A percentile compares a stretch with the other conserved stretches of the same genome.
Evolutionary conservation across 2,888 invertebrate species (phyloP).

Genomic region (Congeria kusceri): DNA sequence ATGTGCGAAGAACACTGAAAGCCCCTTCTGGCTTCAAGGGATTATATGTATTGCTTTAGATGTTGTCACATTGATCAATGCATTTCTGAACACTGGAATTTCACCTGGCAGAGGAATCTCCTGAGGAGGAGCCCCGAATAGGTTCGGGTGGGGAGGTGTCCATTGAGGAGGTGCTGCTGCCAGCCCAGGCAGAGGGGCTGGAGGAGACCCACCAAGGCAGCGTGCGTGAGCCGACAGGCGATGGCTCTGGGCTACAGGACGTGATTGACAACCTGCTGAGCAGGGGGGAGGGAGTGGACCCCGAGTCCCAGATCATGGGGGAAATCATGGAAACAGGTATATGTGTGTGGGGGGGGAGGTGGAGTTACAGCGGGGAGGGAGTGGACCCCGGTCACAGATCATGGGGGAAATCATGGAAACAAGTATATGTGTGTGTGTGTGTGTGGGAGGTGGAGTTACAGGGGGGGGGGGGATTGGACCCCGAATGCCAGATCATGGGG

Average conservation of each 20-base stretch:
- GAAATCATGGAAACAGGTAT: conserved; percentile 85
- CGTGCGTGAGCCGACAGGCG: conserved; percentile 75
- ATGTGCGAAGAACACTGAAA: too few relatives aligned
- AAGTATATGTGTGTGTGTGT: too few relatives aligned
- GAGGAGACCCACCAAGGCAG: conserved; percentile 79
- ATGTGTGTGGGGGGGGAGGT: not conserved
- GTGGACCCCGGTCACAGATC: too few relatives aligned
- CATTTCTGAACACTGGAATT: too few relatives aligned
- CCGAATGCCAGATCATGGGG: conserved; percentile 83
- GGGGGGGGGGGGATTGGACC: conserved; percentile 31
- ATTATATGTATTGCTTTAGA: too few relatives aligned
- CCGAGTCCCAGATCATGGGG: conserved; percentile 83
- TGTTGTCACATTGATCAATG: too few relatives aligned
- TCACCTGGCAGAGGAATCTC: conserved; percentile 32
- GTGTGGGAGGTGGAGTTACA: too few relatives aligned
- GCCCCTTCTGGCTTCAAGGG: too few relatives aligned
- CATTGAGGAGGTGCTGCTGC: conserved; percentile 81
- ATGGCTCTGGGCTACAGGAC: conserved; percentile 88
- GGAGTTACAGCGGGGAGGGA: not conserved
- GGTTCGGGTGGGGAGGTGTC: conserved; percentile 62
- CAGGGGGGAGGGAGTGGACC: conserved; percentile 80
- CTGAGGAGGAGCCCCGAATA: conserved; percentile 31
- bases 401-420: too few relatives aligned
- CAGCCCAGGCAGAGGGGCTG: conserved; percentile 57
- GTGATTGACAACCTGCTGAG: conserved; percentile 90